Base-by-base conservation (phyloP, 1,140 invertebrate species). In the Potamilus streckersoni region DNA sequence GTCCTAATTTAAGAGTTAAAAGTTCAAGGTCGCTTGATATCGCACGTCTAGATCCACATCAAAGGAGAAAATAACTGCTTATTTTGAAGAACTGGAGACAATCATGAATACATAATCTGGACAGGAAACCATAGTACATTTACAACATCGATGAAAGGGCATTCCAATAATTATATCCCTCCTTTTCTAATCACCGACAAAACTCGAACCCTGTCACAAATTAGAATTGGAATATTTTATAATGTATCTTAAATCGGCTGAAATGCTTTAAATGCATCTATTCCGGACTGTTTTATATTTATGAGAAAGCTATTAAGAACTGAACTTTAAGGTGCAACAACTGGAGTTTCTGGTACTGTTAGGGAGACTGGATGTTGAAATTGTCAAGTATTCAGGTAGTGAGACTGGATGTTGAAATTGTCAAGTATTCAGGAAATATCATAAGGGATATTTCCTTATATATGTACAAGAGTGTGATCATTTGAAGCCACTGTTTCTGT, bases 81-180 rank as follows among this genome's bases (percentile, higher is more conserved):
- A 74, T 31, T 74, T 74, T 55, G 66, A 74, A 8, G 56, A 74
- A 12, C 56, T 74, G 19, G 65, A 74, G 11, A 31, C 69, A 15
- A 20, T n/a, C 27, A 20, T 74, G 8, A 69, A 19, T 12, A 74
- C 63, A 69, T 23, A 13, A 85, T 59, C 61, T 89, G 31, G 61
- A 49, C 14, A 23, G 82, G 68, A 73, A 78, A 58, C 85, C 87
- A 57, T 71, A 89, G 74, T 70, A 72, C 20, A 84, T 89, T 59
- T 90, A 79, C 69, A 90, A 89, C 76, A 82, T 90, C 63, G 89
- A 90, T 82, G 88, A 91, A 80, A 90, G 71, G 88, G 85, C 3
- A 89, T 87, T 79, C 79, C 84, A 2, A 61, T 49, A 85, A 83
- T 12, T 89, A 91, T 71, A 74, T 88, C n/a, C 14, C 8, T 72